Base-by-base conservation (phyloP, 92 coral and sea anemone genomes). In the Micromussa lordhowensis region DNA sequence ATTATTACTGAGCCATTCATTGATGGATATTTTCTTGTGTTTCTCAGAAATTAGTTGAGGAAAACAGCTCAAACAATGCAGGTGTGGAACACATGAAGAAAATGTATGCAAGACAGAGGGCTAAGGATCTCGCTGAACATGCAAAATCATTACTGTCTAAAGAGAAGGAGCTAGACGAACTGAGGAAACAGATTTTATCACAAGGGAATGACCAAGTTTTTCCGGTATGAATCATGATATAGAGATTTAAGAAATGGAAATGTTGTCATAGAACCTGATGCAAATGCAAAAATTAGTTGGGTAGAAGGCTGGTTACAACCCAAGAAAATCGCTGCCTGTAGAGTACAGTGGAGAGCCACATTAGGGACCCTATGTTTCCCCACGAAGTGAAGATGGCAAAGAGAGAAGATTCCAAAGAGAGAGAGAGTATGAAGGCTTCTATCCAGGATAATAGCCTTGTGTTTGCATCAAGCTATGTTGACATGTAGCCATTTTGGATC, bases 121-220 rank as follows among this genome's bases (percentile, higher is more conserved):
- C 99, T 28, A 96, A 94, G 77, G 99, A 98, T 83, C 93, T 98
- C 19, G 99, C 99, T 19, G 99, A 98, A 58, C 98, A 96, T 86
- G 99, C 99, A 57, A 93, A 86, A 74, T 81, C 92, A 15, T 69
- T 96, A 48, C 71, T 98, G 92, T 85, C 91, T 54, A 98, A 92
- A 77, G 99, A 98, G 38, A 89, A 78, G 76, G 98, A 98, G 77
- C 89, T 98, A 21, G 96, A 98, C 8, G 93, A 91, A 32, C 88
- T 98, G 31, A 94, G 89, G 30, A 92, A 94, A 51, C 92, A 96
- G 75, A 66, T 94, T 22, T 85, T 70, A 58, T 70, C 82, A 54
- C 89, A 63, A 63, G 76, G 82, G 38, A 22, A 74, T 82, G 61
- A 28, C 49, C 72, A 81, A 84, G 79, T 78, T 58, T 16, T 83